Percentiles rank a stretch among this genome's conserved stretches.
phyloP scores from a whole-genome alignment of 2,888 invertebrate species.

The Belgica antarctica region DNA sequence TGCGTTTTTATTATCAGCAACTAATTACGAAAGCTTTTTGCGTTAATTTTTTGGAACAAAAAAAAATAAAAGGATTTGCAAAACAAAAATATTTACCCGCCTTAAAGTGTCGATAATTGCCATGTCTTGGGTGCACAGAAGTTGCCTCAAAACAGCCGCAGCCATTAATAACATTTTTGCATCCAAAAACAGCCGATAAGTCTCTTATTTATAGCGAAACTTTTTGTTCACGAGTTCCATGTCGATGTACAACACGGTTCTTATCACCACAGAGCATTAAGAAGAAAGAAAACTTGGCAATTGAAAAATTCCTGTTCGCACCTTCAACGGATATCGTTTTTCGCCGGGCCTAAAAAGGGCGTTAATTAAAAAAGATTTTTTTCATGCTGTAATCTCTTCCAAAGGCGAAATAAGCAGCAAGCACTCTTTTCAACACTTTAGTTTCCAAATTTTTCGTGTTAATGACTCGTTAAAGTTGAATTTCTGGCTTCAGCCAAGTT shows the following conservation, averaged over 20 bases:
- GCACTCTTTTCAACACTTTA: neutral
- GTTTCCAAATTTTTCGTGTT: neutral
- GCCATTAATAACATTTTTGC: neutral
- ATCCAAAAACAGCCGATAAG: conserved; percentile 1
- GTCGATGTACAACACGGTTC: neutral
- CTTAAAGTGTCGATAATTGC: neutral
- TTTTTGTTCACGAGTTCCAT: neutral
- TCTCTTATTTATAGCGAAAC: neutral
- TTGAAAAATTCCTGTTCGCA: conserved; percentile 35
- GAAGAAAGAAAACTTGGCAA: conserved; percentile 24
- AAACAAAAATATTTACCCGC: neutral
- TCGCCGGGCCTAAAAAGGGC: conserved; percentile 37
- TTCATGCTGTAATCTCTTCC: neutral
- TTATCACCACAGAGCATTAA: conserved; percentile 40
- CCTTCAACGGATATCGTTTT: conserved; percentile 7
- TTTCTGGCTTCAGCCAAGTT: neutral
- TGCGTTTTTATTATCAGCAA: neutral
- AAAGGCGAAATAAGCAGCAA: neutral
- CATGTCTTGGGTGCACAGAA: conserved; percentile 6
- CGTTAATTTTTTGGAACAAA: neutral
- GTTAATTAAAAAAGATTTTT: conserved; percentile 40
- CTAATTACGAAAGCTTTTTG: neutral
- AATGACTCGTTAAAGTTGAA: neutral
- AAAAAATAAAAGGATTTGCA: no score
- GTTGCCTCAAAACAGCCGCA: conserved; percentile 4